Evolutionary conservation across 2,888 invertebrate genomes (phyloP).

Genomic region (Andrena marginata): DNA sequence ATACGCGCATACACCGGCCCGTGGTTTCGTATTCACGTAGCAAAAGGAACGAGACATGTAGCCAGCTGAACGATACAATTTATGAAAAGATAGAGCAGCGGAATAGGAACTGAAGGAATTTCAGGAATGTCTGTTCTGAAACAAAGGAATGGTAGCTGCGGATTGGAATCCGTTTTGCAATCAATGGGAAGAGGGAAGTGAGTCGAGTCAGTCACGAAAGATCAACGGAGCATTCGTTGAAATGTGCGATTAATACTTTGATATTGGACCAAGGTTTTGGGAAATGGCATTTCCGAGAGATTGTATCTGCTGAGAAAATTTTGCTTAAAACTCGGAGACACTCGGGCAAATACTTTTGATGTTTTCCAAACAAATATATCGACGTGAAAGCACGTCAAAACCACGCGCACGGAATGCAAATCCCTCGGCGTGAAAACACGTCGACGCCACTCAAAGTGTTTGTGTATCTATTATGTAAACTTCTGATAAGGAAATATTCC

Average conservation of each 20-base stretch:
- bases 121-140: constrained; percentile 1
- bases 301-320: no score
- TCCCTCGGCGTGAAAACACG: no score
- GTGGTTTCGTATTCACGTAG: constrained; percentile 21
- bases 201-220: constrained; percentile 69
- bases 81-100: not conserved
- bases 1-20: constrained; percentile 22
- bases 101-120: not conserved
- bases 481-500: no score
- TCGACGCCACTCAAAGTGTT: no score
- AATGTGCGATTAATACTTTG: not conserved
- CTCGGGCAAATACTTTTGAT: no score
- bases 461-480: no score
- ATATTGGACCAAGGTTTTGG: no score
- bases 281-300: no score
- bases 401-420: no score
- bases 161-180: constrained; percentile 17
- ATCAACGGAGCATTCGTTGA: constrained; percentile 52
- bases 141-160: constrained; percentile 22
- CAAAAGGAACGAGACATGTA: constrained; percentile 2
- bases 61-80: constrained; percentile 21
- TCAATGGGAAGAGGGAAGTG: constrained; percentile 47
- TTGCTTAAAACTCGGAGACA: no score
- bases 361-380: no score
- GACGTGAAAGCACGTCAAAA: no score